Evolutionary conservation across 1,140 invertebrate species (phyloP), one percentile per base, ranked within the genome.

Genomic region (Anthonomus grandis): DNA sequence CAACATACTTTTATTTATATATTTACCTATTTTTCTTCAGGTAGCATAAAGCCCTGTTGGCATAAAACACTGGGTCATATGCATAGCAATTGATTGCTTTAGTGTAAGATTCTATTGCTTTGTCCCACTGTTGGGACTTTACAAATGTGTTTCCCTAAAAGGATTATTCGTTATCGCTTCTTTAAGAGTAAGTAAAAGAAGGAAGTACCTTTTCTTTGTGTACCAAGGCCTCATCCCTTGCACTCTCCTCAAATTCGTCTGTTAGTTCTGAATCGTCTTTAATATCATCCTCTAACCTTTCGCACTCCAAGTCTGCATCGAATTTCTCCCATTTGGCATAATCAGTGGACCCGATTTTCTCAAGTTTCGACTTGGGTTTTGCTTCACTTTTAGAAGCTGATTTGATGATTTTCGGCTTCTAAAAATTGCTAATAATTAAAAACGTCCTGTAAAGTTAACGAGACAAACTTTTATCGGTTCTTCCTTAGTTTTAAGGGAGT

Each of bases 21-120:
- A n/a, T 75, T 75, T 79, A 95, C 90, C 87, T 84, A 60, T 91
- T 81, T 64, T 86, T 81, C 72, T 94, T 95, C 9, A 96, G 75
- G 62, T 89, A 84, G 61, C 93, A 94, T 54, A 95, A 79, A 6
- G 90, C 93, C 66, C 94, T 78, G 75, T 97, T 97, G 6, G 90
- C 89, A 70, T 83, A 91, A 66, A 90, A 88, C 5, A 91, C 78
- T 5, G 91, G 82, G 75, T 95, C 92, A 55, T 83, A 78, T 6
- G 86, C 80, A 70, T 90, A 87, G 31, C 83, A 72, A 55, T 83
- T 77, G 38, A 95, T 87, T 9, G 91, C 93, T 66, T 83, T 74
- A 19, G 82, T 87, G 68, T 96, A 97, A 60, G 84, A 85, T 8
- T 83, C 72, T 60, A 95, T 86, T 0, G 93, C 93, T 62, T 86